phyloP scores from a whole-genome alignment of 2,797 vertebrate genomes.

The Glyptemys insculpta region DNA sequence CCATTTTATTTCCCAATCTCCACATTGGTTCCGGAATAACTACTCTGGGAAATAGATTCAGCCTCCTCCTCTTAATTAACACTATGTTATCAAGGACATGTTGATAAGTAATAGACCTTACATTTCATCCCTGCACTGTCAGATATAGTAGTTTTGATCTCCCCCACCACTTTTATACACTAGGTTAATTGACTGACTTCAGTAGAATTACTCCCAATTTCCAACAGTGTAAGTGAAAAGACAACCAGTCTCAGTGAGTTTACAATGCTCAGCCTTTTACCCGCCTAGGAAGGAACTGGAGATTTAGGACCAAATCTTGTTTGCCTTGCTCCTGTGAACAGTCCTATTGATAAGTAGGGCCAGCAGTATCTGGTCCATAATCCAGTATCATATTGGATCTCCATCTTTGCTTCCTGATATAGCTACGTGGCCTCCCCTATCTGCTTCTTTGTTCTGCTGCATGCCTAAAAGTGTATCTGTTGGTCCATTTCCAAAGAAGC shows the following conservation, averaged over 20 bases:
- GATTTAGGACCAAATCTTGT: background rate
- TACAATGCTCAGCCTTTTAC: background rate
- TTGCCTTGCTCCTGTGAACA: background rate
- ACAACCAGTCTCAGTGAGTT: background rate
- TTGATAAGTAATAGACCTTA: background rate
- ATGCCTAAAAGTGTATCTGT: background rate
- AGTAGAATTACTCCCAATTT: background rate
- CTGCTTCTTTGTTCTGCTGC: background rate
- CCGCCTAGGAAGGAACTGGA: background rate
- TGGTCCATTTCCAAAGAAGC: background rate
- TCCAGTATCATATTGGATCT: background rate
- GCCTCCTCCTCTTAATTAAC: background rate
- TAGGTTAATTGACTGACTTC: background rate
- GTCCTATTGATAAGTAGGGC: background rate
- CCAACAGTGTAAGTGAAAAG: background rate
- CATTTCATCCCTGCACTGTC: conserved; percentile 1
- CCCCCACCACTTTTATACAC: background rate
- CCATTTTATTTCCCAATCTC: conserved; percentile 36
- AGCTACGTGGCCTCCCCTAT: background rate
- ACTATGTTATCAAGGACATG: background rate
- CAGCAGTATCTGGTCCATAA: background rate
- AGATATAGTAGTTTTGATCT: background rate
- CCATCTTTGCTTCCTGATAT: background rate
- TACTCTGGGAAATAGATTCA: background rate
- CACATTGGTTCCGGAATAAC: background rate